A percentile compares a stretch with the other conserved stretches of the same genome.
Evolutionary conservation across 2,797 vertebrate species (phyloP).

Genomic region (Psittacula derbiana): DNA sequence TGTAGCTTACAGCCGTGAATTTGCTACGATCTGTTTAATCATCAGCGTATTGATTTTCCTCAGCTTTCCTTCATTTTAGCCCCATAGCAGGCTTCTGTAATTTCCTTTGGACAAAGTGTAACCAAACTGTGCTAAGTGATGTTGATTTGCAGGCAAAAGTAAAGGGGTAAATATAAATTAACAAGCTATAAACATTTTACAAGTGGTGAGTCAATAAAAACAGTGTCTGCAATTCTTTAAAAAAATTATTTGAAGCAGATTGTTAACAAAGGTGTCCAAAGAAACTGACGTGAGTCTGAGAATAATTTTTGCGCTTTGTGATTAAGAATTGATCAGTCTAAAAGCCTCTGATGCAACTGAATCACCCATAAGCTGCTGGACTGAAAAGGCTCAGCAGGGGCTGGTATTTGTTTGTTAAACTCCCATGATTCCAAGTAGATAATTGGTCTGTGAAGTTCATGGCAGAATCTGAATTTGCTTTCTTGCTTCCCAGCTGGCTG

Average conservation of each 20-base stretch:
- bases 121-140: slow-evolving; percentile 89
- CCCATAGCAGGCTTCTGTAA: slow-evolving; percentile 86
- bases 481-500: slow-evolving; percentile 87
- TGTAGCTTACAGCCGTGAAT: slow-evolving; percentile 87
- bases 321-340: slow-evolving; percentile 91
- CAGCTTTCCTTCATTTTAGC: slow-evolving; percentile 87
- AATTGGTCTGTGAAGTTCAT: slow-evolving; percentile 93
- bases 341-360: slow-evolving; percentile 87
- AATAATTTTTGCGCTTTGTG: slow-evolving; percentile 87
- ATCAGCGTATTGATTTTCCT: slow-evolving; percentile 88
- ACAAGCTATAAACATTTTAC: slow-evolving; percentile 87
- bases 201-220: slow-evolving; percentile 88
- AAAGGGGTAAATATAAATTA: slow-evolving; percentile 90
- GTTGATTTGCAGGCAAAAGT: slow-evolving; percentile 88
- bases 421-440: slow-evolving; percentile 95
- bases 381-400: slow-evolving; percentile 87
- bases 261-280: slow-evolving; percentile 85
- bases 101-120: slow-evolving; percentile 87
- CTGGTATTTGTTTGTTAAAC: slow-evolving; percentile 94
- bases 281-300: slow-evolving; percentile 83
- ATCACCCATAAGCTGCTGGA: slow-evolving; percentile 84
- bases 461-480: slow-evolving; percentile 87
- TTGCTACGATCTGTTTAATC: slow-evolving; percentile 92
- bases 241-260: slow-evolving; percentile 84
- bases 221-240: slow-evolving; percentile 80